phyloP scores from a whole-genome alignment of 2,797 vertebrate species.

The Karalla daura region DNA sequence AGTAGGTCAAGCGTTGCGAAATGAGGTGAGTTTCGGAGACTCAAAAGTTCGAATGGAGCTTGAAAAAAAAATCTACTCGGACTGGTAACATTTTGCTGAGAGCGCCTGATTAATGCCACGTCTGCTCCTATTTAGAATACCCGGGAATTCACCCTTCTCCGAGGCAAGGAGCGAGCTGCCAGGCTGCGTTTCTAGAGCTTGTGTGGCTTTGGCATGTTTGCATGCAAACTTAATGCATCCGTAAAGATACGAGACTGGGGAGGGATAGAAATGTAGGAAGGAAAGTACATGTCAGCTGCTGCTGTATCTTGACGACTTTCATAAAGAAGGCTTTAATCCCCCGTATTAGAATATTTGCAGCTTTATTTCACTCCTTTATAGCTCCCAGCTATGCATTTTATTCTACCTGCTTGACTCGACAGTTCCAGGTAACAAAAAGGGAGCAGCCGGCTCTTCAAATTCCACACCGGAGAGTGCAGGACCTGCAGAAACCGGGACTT shows the following conservation, averaged over 20 bases:
- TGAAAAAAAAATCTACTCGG: conserved; percentile 15
- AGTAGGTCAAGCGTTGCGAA: conserved; percentile 48
- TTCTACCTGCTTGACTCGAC: conserved; percentile 16
- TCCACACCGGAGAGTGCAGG: conserved; percentile 12
- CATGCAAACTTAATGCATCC: conserved; percentile 29
- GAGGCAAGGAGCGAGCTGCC: not conserved
- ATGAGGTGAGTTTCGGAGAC: conserved; percentile 14
- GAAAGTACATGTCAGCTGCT: conserved; percentile 71
- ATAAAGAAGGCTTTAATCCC: conserved; percentile 53
- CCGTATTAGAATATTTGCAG: conserved; percentile 51
- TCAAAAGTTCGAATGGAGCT: conserved; percentile 6
- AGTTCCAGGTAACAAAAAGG: conserved; percentile 5
- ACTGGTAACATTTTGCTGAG: conserved; percentile 36
- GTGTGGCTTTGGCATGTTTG: conserved; percentile 37
- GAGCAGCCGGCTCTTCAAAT: conserved; percentile 31
- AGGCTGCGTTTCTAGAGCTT: conserved; percentile 20
- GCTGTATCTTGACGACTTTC: conserved; percentile 54
- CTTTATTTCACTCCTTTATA: conserved; percentile 28
- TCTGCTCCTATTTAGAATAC: conserved; percentile 32
- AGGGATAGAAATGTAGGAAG: conserved; percentile 36
- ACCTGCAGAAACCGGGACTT: conserved; percentile 27
- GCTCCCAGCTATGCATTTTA: conserved; percentile 34
- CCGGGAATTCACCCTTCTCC: conserved; percentile 6
- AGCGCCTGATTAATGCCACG: conserved; percentile 49
- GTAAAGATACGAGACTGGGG: conserved; percentile 28